phyloP scores from a whole-genome alignment of 2,113 vertebrate genomes.

The Notothenia rossii region DNA sequence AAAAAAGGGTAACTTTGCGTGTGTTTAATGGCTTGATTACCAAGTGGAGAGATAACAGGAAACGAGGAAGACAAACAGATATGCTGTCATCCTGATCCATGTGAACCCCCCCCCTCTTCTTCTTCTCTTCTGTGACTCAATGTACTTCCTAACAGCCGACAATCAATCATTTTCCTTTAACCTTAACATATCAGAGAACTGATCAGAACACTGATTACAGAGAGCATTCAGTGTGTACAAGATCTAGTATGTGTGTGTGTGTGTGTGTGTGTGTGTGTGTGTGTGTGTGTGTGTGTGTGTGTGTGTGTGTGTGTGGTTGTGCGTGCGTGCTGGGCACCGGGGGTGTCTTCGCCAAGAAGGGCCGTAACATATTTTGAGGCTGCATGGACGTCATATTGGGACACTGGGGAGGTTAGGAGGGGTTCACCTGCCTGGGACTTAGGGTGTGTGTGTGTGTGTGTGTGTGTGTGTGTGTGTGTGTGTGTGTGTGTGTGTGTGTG shows the following conservation, averaged over 20 bases:
- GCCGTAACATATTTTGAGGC: slow-evolving; percentile 64
- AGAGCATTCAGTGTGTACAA: neutral
- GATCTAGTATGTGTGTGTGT: neutral
- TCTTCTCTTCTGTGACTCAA: neutral
- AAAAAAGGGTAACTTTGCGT: neutral
- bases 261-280: slow-evolving; percentile 16
- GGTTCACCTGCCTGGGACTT: slow-evolving; percentile 22
- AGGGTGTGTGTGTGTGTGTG: neutral
- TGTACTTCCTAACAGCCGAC: neutral
- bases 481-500: slow-evolving; percentile 57
- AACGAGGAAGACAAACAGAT: no score
- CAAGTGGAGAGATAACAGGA: no score
- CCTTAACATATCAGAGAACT: neutral
- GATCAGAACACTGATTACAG: neutral
- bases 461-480: neutral
- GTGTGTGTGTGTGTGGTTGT: slow-evolving; percentile 55
- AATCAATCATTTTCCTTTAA: neutral
- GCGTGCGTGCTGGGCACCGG: slow-evolving; percentile 61
- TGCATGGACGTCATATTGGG: slow-evolving; percentile 46
- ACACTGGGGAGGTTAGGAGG: slow-evolving; percentile 23
- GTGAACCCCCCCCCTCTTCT: no score
- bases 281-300: slow-evolving; percentile 67
- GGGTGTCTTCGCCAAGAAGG: slow-evolving; percentile 27
- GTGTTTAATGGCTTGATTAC: no score
- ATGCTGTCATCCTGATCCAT: no score